Evolutionary conservation across 2,888 invertebrate species (phyloP).

Genomic region (Ramazzottius varieornatus): DNA sequence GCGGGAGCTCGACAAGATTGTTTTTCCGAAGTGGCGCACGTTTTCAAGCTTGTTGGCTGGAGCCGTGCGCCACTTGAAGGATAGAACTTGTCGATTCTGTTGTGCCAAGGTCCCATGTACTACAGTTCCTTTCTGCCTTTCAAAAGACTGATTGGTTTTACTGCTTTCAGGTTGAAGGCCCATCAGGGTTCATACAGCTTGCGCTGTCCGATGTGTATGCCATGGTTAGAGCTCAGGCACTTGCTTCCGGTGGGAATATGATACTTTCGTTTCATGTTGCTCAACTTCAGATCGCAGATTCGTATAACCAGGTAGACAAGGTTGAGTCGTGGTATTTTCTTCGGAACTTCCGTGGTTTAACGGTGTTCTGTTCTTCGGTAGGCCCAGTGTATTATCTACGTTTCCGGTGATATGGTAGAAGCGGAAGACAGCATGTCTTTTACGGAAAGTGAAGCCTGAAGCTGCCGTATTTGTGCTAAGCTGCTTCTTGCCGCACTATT

Average conservation of each 20-base stretch:
- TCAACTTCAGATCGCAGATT: not conserved
- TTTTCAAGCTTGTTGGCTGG: no score
- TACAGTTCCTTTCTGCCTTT: not conserved
- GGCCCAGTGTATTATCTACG: not conserved
- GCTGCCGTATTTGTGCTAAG: no score
- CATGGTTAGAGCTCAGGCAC: conserved; percentile 70
- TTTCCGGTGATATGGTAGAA: not conserved
- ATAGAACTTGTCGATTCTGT: no score
- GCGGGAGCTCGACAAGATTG: no score
- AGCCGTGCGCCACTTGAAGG: no score
- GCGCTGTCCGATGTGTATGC: conserved; percentile 77
- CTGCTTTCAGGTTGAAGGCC: conserved; percentile 43
- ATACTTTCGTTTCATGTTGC: conserved; percentile 42
- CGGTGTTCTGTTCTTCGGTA: not conserved
- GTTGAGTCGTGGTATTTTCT: not conserved
- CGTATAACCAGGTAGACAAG: not conserved
- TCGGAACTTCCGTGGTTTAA: not conserved
- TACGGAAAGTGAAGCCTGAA: not conserved
- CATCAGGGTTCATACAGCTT: conserved; percentile 75
- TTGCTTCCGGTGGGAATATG: conserved; percentile 75
- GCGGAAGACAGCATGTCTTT: not conserved
- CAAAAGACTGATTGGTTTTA: not conserved
- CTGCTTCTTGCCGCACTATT: no score
- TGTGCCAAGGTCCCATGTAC: no score
- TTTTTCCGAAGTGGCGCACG: no score